Base-by-base conservation (phyloP, 2,797 vertebrate genomes). In the Melanogrammus aeglefinus region DNA sequence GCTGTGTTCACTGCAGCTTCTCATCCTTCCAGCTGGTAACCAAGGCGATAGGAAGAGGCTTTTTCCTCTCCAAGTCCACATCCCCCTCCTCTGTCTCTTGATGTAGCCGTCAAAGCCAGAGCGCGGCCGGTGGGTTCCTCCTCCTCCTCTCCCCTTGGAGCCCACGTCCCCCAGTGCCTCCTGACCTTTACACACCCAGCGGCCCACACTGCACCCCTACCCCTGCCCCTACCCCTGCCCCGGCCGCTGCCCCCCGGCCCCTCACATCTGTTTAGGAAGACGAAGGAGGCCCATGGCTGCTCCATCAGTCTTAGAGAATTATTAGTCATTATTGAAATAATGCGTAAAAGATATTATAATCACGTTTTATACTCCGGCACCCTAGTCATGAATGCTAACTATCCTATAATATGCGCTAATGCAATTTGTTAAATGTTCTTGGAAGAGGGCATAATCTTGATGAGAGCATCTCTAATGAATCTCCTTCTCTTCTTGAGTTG, bases 131-230 rank as follows among this genome's bases (percentile, higher is more conserved):
- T 82, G 88, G 79, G 8, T 73, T 73, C 8, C n/a, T 72, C 35
- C 14, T 77, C 73, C 16, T 21, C 18, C 6, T 57, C 75, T 78
- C 85, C 82, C 85, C 88, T 75, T 81, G 72, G 77, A 76, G 88
- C 81, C 1, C 14, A 6, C 70, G 2, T 85, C 87, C 79, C 79
- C 27, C 8, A 8, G 85, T 88, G 84, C 84, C 87, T 87, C 75
- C 69, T 89, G 89, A 92, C 87, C 88, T 91, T 90, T 88, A 88
- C 88, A 92, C 88, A 88, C 89, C 85, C 86, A 84, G 84, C 88
- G 86, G 75, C 14, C 6, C 70, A 72, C 12, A 31, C 24, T 2
- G 13, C 63, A 1, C 31, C 6, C 33, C 70, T 71, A 29, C 5
- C 5, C 69, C 14, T 35, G 78, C 57, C 6, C 33, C 70, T 72